Percentiles rank a stretch among this genome's conserved stretches.
These are phyloP conservation scores for Hydrotaea cyrtoneurina DNA, from an alignment of 2,888 invertebrate species.

Conservation along the genomic window DNA sequence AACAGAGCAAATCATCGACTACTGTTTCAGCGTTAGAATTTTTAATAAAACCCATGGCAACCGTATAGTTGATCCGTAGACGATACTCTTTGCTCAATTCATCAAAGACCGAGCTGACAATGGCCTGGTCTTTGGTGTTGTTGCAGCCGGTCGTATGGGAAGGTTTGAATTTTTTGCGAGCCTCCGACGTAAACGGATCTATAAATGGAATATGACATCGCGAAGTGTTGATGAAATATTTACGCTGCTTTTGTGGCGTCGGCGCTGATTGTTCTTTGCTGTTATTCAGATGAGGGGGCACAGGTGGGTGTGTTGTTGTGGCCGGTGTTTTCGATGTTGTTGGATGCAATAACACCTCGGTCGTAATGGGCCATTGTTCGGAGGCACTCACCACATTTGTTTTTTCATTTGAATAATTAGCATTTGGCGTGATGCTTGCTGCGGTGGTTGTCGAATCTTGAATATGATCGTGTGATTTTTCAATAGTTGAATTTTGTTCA, in stretches of 20 bases:
- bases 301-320: not conserved
- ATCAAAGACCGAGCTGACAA: conserved; percentile 73
- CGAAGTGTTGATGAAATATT: conserved; percentile 81
- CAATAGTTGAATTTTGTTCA: conserved; percentile 15
- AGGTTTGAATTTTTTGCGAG: conserved; percentile 81
- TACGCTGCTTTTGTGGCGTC: not conserved
- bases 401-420: conserved; percentile 38
- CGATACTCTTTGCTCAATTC: conserved; percentile 68
- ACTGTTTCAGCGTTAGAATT: conserved; percentile 25
- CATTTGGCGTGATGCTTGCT: not conserved
- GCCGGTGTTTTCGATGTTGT: not conserved
- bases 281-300: not conserved
- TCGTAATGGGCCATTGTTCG: not conserved
- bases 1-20: conserved; percentile 72
- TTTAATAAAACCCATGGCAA: conserved; percentile 43
- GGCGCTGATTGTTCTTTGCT: not conserved
- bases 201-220: conserved; percentile 84
- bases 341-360: not conserved
- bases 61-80: conserved; percentile 72
- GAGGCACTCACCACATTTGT: conserved; percentile 12
- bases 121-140: conserved; percentile 74
- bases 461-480: conserved; percentile 29
- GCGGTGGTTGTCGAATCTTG: conserved; percentile 15
- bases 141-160: conserved; percentile 81
- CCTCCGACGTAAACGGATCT: conserved; percentile 82